Base-by-base conservation (phyloP, 2,888 invertebrate species). In the Entomobrya proxima region DNA sequence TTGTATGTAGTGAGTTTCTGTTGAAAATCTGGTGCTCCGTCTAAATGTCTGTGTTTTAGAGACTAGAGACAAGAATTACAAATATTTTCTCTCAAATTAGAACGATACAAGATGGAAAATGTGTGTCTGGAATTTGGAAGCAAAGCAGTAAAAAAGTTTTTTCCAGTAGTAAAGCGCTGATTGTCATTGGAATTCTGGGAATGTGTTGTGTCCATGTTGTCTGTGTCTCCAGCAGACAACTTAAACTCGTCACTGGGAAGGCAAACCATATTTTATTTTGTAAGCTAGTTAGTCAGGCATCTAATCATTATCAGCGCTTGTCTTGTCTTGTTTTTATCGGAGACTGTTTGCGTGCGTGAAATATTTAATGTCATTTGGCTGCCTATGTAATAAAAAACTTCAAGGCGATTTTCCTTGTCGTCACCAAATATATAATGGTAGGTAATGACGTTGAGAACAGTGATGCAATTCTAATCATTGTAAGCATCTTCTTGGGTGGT, bases 361-460 rank as follows among this genome's bases (percentile, higher is more conserved):
- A 79, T 79, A 67, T 79, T n/a, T 79, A 67, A 79, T 79, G 79
- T 50, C 67, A 67, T 79, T 79, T 79, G 79, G 67, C 67, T 67
- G 15, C 52, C 32, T 50, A 32, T 30, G n/a, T n/a, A n/a, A n/a
- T n/a, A n/a, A n/a, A n/a, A n/a, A n/a, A n/a, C 18, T 21, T 75
- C 52, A n/a, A 18, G 50, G 40, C 40, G 44, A 69, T 44, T 50
- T 50, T n/a, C 32, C 52, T 18, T 47, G 75, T 30, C 52, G 11
- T 75, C 52, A n/a, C 40, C 13, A 32, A 37, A 47, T 35, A 35
- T 24, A 52, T 27, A 18, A 75, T 32, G 72, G 44, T n/a, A n/a
- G n/a, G n/a, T n/a, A n/a, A n/a, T 37, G 30, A 75, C 44, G 47
- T 6, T 64, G 64, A 35, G 32, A 30, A 11, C 15, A 58, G 15